Evolutionary conservation across 2,888 invertebrate genomes (phyloP).

Genomic region (Tipula unca): DNA sequence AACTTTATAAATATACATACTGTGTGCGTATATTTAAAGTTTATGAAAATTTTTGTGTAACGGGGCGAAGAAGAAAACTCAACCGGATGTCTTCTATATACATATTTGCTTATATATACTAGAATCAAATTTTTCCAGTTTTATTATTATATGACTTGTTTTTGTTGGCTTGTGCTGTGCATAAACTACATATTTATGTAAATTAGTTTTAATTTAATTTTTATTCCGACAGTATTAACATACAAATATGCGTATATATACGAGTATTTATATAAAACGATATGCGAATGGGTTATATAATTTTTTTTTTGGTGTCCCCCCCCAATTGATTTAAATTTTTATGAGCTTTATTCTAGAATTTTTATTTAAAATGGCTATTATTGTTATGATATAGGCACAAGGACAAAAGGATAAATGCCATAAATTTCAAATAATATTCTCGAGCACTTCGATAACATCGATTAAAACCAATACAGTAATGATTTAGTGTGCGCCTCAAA

Average conservation of each 20-base stretch:
- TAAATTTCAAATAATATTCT: too few relatives aligned
- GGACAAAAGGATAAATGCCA: too few relatives aligned
- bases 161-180: not conserved
- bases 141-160: not conserved
- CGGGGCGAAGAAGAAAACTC: not conserved
- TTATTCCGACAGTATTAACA: not conserved
- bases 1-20: not conserved
- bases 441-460: too few relatives aligned
- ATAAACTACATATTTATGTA: not conserved
- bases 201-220: not conserved
- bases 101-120: not conserved
- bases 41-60: not conserved
- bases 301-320: not conserved
- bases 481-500: too few relatives aligned
- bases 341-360: not conserved
- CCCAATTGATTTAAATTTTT: not conserved
- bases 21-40: not conserved
- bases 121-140: not conserved
- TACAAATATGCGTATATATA: too few relatives aligned
- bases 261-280: not conserved
- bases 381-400: too few relatives aligned
- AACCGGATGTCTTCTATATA: not conserved
- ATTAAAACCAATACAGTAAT: too few relatives aligned
- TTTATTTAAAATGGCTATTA: too few relatives aligned
- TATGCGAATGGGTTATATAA: not conserved